Evolutionary conservation across 2,113 vertebrate genomes (phyloP).

Genomic region (Bettongia penicillata): DNA sequence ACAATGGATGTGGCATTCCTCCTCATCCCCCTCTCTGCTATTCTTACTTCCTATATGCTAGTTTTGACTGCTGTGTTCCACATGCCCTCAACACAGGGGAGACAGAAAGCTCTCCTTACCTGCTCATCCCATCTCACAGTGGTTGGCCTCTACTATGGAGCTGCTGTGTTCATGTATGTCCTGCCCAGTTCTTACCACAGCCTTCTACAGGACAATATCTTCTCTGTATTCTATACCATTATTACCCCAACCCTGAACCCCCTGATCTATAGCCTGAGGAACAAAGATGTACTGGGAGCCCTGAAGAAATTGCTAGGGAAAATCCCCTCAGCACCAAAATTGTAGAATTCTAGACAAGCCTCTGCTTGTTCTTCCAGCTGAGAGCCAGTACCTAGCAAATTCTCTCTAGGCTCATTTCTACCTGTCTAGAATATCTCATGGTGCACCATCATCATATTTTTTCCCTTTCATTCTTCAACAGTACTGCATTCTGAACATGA

Average conservation of each 20-base stretch:
- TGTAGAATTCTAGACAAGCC: neutral
- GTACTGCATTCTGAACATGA: neutral
- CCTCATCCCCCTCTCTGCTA: conserved; percentile 27
- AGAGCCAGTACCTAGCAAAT: neutral
- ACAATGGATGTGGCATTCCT: conserved; percentile 23
- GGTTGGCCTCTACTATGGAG: conserved; percentile 50
- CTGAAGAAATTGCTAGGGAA: conserved; percentile 9
- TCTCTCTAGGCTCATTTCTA: neutral
- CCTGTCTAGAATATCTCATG: neutral
- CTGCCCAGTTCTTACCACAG: conserved; percentile 31
- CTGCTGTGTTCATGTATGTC: conserved; percentile 56
- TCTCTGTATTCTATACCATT: conserved; percentile 52
- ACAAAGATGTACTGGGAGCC: conserved; percentile 19
- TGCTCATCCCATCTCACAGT: conserved; percentile 63
- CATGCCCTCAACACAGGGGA: conserved; percentile 27
- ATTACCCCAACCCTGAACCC: conserved; percentile 46
- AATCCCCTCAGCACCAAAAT: neutral
- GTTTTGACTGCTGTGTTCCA: conserved; percentile 46
- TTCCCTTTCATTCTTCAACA: neutral
- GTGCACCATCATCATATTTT: neutral
- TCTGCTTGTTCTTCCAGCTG: neutral
- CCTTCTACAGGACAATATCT: conserved; percentile 37
- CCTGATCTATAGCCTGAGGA: conserved; percentile 50
- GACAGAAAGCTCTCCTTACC: conserved; percentile 48
- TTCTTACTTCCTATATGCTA: conserved; percentile 41